phyloP scores from a whole-genome alignment of 2,888 invertebrate genomes.

The Argyresthia goedartella region DNA sequence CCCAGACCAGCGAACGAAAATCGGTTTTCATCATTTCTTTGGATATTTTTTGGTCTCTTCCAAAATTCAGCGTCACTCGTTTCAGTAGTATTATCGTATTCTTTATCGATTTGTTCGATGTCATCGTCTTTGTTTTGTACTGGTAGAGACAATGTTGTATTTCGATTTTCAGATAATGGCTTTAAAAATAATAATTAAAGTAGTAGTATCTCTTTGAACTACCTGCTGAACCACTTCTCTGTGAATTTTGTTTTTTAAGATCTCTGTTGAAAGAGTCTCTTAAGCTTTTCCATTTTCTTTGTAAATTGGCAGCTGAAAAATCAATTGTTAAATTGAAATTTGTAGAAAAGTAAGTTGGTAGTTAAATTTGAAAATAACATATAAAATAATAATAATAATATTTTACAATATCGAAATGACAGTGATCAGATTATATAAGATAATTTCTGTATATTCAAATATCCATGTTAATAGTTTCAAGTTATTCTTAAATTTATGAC shows the following conservation, averaged over 20 bases:
- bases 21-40: constrained; percentile 14
- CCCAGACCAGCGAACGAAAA: too few species aligned
- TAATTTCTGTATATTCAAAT: too few species aligned
- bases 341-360: constrained; percentile 6
- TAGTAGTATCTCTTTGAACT: constrained; percentile 10
- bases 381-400: too few species aligned
- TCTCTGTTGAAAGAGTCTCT: constrained; percentile 16
- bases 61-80: constrained; percentile 11
- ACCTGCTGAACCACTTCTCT: constrained; percentile 12
- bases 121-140: constrained; percentile 7
- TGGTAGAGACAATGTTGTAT: neutral
- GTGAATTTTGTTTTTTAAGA: constrained; percentile 9
- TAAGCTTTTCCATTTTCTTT: constrained; percentile 15
- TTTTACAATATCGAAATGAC: too few species aligned
- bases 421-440: too few species aligned
- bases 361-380: too few species aligned
- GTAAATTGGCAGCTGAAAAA: constrained; percentile 10
- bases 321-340: constrained; percentile 4
- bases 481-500: too few species aligned
- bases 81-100: constrained; percentile 12
- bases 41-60: constrained; percentile 13
- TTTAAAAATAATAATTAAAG: constrained; percentile 15
- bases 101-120: constrained; percentile 12
- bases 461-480: too few species aligned
- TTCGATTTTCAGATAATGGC: constrained; percentile 8